Evolutionary conservation across 2,888 invertebrate species (phyloP), one percentile per base, ranked within the genome.

Genomic region (Diabrotica balteata): DNA sequence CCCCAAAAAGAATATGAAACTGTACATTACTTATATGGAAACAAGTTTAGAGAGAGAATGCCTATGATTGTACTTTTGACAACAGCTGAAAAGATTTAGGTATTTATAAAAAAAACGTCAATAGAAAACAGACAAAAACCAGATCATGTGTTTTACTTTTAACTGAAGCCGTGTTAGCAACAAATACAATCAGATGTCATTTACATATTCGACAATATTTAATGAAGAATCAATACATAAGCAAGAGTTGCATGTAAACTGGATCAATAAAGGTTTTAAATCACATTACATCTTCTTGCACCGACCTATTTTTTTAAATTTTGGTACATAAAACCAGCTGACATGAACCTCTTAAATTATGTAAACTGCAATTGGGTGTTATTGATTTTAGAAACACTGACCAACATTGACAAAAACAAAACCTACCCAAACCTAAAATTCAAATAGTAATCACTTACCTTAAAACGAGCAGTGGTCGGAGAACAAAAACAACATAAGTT

Each of bases 401-500:
- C 64, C 64, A 64, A 64, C 64, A 64, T 64, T 64, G 58, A 64
- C 57, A 59, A 64, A 64, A 64, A 63, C 57, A 45, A 17, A 58
- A 59, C 58, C 52, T 64, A 59, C 32, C 52, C 52, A 46, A 59
- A 7, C 17, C 7, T 54, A 46, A 62, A 54, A 46, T 54, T 17
- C 47, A 43, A 46, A 17, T 53, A 32, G 51, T 65, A 62, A 69
- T 66, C 69, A 71, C 72, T 63, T 71, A 72, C 72, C 68, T 62
- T 61, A 58, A 59, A 51, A 64, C n/a, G 11, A 52, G 46, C 32
- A 47, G 9, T 49, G 51, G 51, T 60, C 22, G 9, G 8, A 7
- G 17, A 63, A 66, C 51, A 32, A 60, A 61, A 44, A 63, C 43
- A 47, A 45, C 52, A 63, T 53, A 43, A 52, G 51, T 49, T 54